Base-by-base conservation (phyloP, 1,140 invertebrate genomes). In the Psilanteris sp. region DNA sequence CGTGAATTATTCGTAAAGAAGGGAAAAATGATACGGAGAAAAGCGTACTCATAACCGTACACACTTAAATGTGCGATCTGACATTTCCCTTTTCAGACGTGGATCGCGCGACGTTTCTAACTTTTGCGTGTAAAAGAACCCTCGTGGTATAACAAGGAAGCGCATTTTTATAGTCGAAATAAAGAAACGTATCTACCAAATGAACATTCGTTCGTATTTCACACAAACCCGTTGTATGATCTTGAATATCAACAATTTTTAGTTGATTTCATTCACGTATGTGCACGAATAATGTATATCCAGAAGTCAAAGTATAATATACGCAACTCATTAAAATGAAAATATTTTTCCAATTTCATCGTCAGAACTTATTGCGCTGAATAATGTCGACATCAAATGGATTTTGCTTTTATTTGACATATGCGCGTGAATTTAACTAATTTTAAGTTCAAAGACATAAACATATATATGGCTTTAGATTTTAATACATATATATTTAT, bases 371-470 rank as follows among this genome's bases (percentile, higher is more conserved):
- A 73, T 73, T 72, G 39, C 15, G 50, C 13, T 64, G 32, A 57
- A 50, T 70, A 80, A 80, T 79, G 78, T 83, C 81, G 79, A 83
- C 67, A 61, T 76, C 52, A 31, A 80, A 66, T 75, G 75, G 31
- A 54, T 54, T 72, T 62, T 64, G 73, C 66, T 41, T 41, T 72
- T 80, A 81, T 74, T 77, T 68, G 74, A 80, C 77, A 59, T 54
- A 79, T 82, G 80, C 77, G 79, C 62, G 57, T 50, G 66, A 48
- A 72, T 52, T 55, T 62, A 80, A 80, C 77, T 41, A 62, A 62
- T 41, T 22, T 71, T 71, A 71, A 61, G 26, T 72, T 64, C 68
- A 73, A 52, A 31, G 59, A 55, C 26, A 27, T 37, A 66, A n/a
- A n/a, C n/a, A 43, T 61, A 15, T 32, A 57, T 41, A 32, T 31